Conservation (phyloP, 1,140 invertebrate species). For the Pomphorhynchus laevis region DNA sequence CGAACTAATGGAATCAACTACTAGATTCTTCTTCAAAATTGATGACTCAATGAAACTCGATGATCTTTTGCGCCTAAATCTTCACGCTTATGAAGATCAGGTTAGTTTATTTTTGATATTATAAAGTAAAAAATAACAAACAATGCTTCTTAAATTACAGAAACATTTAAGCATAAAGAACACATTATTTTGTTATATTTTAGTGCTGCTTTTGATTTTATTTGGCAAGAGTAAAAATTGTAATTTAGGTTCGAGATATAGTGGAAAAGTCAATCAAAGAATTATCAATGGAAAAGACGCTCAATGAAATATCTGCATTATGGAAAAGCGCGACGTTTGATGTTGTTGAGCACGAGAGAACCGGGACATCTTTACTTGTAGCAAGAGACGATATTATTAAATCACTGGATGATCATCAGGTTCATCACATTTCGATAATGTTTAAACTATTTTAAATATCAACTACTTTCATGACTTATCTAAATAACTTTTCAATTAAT, state of each 20-base stretch:
- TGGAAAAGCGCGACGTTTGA: background rate
- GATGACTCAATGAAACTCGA: slow-evolving; percentile 23
- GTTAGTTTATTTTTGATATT: too few relatives aligned
- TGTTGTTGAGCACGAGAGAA: background rate
- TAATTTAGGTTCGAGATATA: background rate
- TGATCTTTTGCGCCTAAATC: background rate
- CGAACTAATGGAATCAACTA: background rate
- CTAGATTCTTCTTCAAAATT: slow-evolving; percentile 33
- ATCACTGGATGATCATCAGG: background rate
- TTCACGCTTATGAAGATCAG: slow-evolving; percentile 6
- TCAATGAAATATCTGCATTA: slow-evolving; percentile 19
- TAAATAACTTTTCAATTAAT: too few relatives aligned
- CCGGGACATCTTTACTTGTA: background rate
- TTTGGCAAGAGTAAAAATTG: too few relatives aligned
- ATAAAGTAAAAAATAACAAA: too few relatives aligned
- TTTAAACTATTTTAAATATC: too few relatives aligned
- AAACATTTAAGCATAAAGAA: too few relatives aligned
- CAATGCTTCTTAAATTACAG: too few relatives aligned
- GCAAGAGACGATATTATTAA: background rate
- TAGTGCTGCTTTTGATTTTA: too few relatives aligned
- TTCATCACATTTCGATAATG: background rate
- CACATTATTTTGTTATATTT: too few relatives aligned
- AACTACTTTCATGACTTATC: too few relatives aligned
- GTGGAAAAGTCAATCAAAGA: background rate
- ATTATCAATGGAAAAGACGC: background rate